These are phyloP conservation scores for Doryteuthis pealeii DNA, from an alignment of 1,140 invertebrate genomes.

Conservation along the genomic window DNA sequence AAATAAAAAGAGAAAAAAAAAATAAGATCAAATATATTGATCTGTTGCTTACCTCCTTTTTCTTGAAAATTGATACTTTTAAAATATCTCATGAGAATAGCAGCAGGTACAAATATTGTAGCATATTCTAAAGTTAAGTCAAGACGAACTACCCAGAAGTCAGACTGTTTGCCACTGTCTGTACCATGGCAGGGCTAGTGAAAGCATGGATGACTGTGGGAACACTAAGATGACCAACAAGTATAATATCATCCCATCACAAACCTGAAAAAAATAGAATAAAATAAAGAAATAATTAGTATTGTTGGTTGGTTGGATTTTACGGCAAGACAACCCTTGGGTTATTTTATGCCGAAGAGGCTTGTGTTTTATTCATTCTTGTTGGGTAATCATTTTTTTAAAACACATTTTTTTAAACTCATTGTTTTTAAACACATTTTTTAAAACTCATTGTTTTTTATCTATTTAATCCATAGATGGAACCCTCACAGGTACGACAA, in stretches of 20 bases:
- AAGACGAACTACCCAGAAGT: constrained; percentile 76
- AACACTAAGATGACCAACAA: neutral
- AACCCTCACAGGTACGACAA: no score
- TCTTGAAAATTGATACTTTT: constrained; percentile 79
- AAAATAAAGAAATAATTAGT: neutral
- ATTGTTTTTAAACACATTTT: no score
- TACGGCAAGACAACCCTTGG: no score
- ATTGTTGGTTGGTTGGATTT: no score
- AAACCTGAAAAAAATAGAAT: neutral
- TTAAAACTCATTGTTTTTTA: no score
- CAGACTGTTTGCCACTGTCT: constrained; percentile 26
- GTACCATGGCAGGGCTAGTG: neutral
- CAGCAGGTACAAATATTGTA: constrained; percentile 83
- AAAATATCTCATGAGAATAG: constrained; percentile 81
- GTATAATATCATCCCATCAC: neutral
- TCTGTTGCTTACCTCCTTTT: constrained; percentile 72
- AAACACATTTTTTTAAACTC: no score
- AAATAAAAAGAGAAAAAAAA: no score
- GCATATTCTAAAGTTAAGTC: constrained; percentile 83
- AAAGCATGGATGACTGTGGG: neutral
- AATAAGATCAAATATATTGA: no score
- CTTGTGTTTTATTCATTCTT: no score
- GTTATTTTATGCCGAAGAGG: no score
- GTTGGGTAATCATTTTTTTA: no score
- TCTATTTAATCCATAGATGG: no score